A percentile compares a stretch with the other conserved stretches of the same genome.
Conservation (phyloP, 2,888 invertebrate species). For the Amblyteles armatorius region DNA sequence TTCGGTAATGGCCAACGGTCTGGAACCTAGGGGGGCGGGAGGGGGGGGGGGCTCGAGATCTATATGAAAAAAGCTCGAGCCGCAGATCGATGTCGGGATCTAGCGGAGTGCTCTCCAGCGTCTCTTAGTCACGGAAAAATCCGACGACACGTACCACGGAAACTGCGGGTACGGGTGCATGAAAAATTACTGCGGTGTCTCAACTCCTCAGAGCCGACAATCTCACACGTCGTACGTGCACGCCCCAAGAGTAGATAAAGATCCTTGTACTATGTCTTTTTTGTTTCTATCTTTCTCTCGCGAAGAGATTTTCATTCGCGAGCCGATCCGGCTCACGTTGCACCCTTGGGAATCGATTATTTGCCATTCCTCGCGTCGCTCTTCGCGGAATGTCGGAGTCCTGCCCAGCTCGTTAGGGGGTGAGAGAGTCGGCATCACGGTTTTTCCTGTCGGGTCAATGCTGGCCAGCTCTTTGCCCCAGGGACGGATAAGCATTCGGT, state of each 20-base stretch:
- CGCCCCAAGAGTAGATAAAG: constrained; percentile 6
- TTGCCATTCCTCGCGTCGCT: constrained; percentile 20
- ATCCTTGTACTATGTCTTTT: constrained; percentile 12
- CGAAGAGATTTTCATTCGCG: constrained; percentile 35
- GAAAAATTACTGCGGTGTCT: constrained; percentile 64
- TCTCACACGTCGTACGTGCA: constrained; percentile 13
- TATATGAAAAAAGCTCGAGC: neutral
- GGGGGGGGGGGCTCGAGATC: neutral
- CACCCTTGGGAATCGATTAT: constrained; percentile 38
- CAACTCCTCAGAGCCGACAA: constrained; percentile 23
- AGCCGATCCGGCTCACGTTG: neutral
- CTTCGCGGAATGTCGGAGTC: neutral
- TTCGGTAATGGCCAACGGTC: constrained; percentile 31
- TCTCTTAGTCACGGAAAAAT: constrained; percentile 18
- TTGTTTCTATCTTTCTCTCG: neutral
- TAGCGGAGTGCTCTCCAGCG: constrained; percentile 14
- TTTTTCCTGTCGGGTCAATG: too few relatives aligned
- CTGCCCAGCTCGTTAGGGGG: too few relatives aligned
- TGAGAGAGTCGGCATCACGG: too few relatives aligned
- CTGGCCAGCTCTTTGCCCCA: too few relatives aligned
- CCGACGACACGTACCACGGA: constrained; percentile 47
- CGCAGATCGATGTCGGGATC: constrained; percentile 53
- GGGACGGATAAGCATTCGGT: too few relatives aligned
- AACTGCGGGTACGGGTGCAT: constrained; percentile 29
- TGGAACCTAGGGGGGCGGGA: neutral